phyloP scores from a whole-genome alignment of 2,888 invertebrate genomes.

The Oscheius onirici region DNA sequence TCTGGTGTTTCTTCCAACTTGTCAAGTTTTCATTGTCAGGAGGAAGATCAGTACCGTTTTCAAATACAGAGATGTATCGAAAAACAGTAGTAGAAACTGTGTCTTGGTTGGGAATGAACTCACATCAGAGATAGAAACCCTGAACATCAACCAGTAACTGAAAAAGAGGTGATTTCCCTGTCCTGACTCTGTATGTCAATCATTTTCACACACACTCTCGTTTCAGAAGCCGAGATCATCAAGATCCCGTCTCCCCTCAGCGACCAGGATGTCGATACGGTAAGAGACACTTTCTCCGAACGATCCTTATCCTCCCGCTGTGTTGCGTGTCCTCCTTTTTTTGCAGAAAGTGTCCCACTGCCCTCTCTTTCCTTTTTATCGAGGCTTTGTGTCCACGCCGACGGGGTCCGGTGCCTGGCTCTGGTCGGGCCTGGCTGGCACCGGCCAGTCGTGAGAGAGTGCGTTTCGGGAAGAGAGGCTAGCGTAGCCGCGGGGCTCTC shows the following conservation, averaged over 20 bases:
- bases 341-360: not conserved
- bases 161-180: too few relatives aligned
- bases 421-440: constrained; percentile 24
- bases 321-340: not conserved
- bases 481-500: constrained; percentile 13
- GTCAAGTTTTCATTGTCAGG: too few relatives aligned
- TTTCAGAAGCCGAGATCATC: constrained; percentile 34
- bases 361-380: constrained; percentile 14
- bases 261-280: constrained; percentile 35
- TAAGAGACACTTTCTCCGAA: not conserved
- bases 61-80: too few relatives aligned
- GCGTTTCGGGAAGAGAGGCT: constrained; percentile 13
- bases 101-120: too few relatives aligned
- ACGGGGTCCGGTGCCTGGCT: constrained; percentile 24
- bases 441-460: constrained; percentile 18
- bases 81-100: too few relatives aligned
- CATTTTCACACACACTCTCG: not conserved
- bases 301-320: not conserved
- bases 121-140: too few relatives aligned
- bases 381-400: constrained; percentile 13
- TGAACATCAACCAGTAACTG: too few relatives aligned
- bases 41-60: too few relatives aligned
- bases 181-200: too few relatives aligned
- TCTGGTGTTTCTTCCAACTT: too few relatives aligned
- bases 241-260: constrained; percentile 27